These are phyloP conservation scores for Solenopsis fugax DNA, from an alignment of 1,140 invertebrate species.

Conservation along the genomic window DNA sequence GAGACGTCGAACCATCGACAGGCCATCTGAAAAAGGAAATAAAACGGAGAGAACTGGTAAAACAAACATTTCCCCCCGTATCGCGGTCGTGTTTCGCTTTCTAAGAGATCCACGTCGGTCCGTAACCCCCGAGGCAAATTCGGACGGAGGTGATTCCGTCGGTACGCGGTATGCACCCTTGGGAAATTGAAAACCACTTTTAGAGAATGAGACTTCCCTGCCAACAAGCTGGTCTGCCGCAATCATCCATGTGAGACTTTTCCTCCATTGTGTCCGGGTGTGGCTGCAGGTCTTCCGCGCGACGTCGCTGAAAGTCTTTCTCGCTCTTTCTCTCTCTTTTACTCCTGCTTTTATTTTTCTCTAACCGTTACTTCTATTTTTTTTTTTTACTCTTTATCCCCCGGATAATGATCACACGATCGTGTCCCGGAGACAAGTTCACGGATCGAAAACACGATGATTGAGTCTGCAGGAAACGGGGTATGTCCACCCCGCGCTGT, in stretches of 20 bases:
- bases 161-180: constrained; percentile 82
- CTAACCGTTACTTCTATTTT: background rate
- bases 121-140: constrained; percentile 66
- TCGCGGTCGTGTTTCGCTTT: constrained; percentile 12
- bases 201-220: constrained; percentile 87
- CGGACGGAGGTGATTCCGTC: constrained; percentile 45
- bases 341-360: constrained; percentile 58
- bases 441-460: constrained; percentile 20
- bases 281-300: constrained; percentile 82
- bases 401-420: constrained; percentile 59
- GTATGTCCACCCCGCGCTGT: constrained; percentile 31
- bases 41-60: constrained; percentile 46
- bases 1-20: constrained; percentile 21
- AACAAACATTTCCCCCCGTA: constrained; percentile 43
- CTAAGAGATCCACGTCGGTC: constrained; percentile 54
- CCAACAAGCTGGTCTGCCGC: constrained; percentile 87
- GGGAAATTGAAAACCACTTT: constrained; percentile 86
- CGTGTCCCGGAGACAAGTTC: constrained; percentile 51
- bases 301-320: constrained; percentile 84
- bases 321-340: constrained; percentile 72
- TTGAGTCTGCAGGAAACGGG: constrained; percentile 53
- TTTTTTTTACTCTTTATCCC: constrained; percentile 11
- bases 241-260: constrained; percentile 85
- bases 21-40: constrained; percentile 35
- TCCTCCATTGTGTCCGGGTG: constrained; percentile 82